Evolutionary conservation across 2,888 invertebrate genomes (phyloP).

Genomic region (Aspidiotus destructor): DNA sequence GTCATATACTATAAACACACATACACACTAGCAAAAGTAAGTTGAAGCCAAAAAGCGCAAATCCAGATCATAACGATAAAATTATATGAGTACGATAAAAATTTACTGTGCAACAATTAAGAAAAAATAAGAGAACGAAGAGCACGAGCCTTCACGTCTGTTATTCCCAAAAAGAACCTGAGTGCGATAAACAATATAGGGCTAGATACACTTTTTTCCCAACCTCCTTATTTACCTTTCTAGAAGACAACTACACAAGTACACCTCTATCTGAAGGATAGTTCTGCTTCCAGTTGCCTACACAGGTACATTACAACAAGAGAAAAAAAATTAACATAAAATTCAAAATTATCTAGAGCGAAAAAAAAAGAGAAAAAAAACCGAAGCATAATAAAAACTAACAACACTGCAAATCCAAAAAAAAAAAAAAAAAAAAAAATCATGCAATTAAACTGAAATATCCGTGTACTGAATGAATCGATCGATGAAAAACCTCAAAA

Average conservation of each 20-base stretch:
- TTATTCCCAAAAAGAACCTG: no score
- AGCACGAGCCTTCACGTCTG: no score
- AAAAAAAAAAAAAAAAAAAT: neutral
- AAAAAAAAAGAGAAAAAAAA: constrained; percentile 21
- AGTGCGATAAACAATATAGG: no score
- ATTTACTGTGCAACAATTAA: no score
- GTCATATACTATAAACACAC: no score
- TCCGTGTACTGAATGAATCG: neutral
- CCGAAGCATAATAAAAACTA: constrained; percentile 1
- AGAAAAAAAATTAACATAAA: constrained; percentile 17
- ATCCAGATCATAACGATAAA: no score
- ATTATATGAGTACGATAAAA: no score
- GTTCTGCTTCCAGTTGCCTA: constrained; percentile 27
- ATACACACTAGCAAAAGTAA: no score
- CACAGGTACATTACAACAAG: neutral
- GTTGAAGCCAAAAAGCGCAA: no score
- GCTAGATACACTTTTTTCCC: no score
- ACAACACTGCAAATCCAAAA: neutral
- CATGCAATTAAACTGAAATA: neutral
- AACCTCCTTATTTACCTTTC: constrained; percentile 9
- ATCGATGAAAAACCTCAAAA: neutral
- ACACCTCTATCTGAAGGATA: constrained; percentile 30
- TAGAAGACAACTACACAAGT: constrained; percentile 23
- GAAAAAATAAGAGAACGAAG: no score
- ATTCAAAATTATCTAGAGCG: constrained; percentile 16